A percentile compares a stretch with the other conserved stretches of the same genome.
phyloP scores from a whole-genome alignment of 2,888 invertebrate species.

The Anthrax anthrax region DNA sequence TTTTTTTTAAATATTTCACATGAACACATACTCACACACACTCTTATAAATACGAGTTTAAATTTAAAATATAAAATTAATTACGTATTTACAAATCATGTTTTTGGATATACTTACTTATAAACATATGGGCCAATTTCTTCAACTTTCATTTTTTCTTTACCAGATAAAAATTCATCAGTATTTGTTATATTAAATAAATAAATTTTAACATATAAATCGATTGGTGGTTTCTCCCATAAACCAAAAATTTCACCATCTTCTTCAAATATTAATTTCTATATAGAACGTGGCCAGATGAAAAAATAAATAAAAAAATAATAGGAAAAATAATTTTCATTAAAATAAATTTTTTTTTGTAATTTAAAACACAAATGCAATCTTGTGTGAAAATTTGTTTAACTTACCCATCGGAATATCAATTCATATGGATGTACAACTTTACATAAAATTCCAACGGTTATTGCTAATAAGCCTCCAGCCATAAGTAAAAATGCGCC shows the following conservation, averaged over 20 bases:
- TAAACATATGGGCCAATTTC: slow-evolving; percentile 83
- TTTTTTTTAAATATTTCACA: no score
- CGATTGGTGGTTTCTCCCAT: slow-evolving; percentile 68
- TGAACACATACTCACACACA: no score
- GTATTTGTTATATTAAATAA: slow-evolving; percentile 75
- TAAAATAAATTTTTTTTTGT: background rate
- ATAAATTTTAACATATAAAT: slow-evolving; percentile 60
- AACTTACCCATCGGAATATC: slow-evolving; percentile 54
- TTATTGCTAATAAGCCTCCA: slow-evolving; percentile 50
- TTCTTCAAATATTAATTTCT: slow-evolving; percentile 59
- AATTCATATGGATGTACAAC: slow-evolving; percentile 58
- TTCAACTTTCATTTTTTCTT: slow-evolving; percentile 51
- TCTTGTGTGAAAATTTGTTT: no score
- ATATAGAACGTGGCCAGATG: slow-evolving; percentile 17
- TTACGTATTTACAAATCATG: no score
- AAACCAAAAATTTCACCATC: slow-evolving; percentile 72
- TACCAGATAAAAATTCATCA: slow-evolving; percentile 60
- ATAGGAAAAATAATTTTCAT: slow-evolving; percentile 1
- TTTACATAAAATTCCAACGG: slow-evolving; percentile 49
- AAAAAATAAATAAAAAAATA: slow-evolving; percentile 4
- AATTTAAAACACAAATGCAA: background rate
- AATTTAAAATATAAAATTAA: no score
- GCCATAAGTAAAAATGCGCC: slow-evolving; percentile 57
- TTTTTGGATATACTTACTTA: slow-evolving; percentile 54
- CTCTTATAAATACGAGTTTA: no score